These are phyloP conservation scores for Aproaerema taeniolella DNA, from an alignment of 2,888 invertebrate genomes.

Conservation along the genomic window DNA sequence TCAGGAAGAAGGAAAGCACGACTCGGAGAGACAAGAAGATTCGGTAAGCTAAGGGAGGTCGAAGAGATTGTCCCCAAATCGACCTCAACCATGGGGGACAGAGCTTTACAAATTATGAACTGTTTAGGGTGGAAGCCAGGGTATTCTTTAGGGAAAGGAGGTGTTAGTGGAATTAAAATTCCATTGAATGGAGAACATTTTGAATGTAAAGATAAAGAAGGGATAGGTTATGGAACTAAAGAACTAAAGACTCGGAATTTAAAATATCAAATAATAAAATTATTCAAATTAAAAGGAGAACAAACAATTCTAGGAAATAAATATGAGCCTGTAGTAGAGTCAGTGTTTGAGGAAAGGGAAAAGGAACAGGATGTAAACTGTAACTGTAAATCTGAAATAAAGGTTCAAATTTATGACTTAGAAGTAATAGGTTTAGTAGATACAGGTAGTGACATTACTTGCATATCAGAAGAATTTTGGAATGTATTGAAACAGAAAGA, in stretches of 20 bases:
- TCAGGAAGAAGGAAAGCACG: neutral
- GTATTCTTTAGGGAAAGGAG: neutral
- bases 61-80: neutral
- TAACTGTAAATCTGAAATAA: conserved; percentile 1
- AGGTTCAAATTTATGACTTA: neutral
- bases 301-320: neutral
- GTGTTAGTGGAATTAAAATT: neutral
- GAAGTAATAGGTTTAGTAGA: neutral
- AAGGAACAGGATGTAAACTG: neutral
- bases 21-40: no score
- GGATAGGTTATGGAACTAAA: neutral
- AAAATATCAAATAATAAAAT: no score
- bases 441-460: conserved; percentile 5
- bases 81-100: conserved; percentile 1
- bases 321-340: neutral
- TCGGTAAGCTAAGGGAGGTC: conserved; percentile 1
- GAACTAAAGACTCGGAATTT: no score
- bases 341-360: conserved; percentile 5
- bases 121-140: conserved; percentile 3
- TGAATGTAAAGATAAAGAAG: neutral
- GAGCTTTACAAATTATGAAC: neutral
- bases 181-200: neutral
- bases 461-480: conserved; percentile 9
- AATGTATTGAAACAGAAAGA: neutral
- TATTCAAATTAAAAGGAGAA: neutral